These are phyloP conservation scores for Mesembrinibis cayennensis DNA, from an alignment of 2,113 vertebrate species.

Conservation along the genomic window DNA sequence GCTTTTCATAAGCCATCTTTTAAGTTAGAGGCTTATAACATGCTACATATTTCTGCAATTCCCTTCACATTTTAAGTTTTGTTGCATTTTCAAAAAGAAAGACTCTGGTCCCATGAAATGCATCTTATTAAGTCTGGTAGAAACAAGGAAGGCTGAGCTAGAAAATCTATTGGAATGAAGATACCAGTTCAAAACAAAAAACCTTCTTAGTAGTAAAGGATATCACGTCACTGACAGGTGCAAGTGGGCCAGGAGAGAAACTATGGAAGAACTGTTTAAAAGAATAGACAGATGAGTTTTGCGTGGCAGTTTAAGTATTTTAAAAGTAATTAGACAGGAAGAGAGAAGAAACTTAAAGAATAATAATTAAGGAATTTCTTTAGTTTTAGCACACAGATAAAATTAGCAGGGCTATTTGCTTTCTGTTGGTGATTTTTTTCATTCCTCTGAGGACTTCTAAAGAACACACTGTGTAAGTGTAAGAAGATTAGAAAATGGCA, in stretches of 20 bases:
- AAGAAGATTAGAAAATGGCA: neutral
- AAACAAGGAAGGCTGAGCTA: neutral
- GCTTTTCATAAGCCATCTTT: neutral
- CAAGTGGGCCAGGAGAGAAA: neutral
- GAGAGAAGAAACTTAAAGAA: neutral
- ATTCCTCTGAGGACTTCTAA: neutral
- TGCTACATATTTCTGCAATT: neutral
- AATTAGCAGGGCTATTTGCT: neutral
- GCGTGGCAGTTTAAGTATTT: neutral
- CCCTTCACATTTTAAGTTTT: neutral
- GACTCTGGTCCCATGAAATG: neutral
- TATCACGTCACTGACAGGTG: neutral
- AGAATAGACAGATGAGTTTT: neutral
- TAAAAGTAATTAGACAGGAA: neutral
- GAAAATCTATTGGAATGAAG: neutral
- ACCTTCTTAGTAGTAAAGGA: neutral
- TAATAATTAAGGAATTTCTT: neutral
- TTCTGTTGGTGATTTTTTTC: neutral
- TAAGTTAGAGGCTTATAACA: neutral
- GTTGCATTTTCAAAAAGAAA: neutral
- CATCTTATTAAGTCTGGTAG: neutral
- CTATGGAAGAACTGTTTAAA: neutral
- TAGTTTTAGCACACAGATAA: neutral
- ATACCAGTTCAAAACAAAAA: neutral
- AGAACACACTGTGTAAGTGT: neutral